phyloP scores from a whole-genome alignment of 2,888 invertebrate genomes.

The Eumerus sabulonum region DNA sequence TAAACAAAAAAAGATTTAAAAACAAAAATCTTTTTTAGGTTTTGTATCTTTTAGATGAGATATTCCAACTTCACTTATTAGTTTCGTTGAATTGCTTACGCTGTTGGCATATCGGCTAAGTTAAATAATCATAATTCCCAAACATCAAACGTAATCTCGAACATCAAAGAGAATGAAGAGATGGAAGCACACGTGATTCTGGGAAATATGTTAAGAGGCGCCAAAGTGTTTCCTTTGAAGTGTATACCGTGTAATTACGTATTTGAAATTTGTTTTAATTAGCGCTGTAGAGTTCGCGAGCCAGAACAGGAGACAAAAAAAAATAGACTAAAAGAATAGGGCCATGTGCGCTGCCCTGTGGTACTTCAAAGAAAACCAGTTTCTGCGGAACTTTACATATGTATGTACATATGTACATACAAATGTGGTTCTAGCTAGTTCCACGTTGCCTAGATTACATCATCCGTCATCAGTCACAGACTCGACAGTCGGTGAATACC shows the following conservation, averaged over 20 bases:
- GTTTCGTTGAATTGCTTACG: constrained; percentile 25
- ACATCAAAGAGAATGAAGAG: constrained; percentile 10
- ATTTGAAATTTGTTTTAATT: constrained; percentile 2
- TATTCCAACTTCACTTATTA: constrained; percentile 39
- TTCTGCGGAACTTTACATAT: too few relatives aligned
- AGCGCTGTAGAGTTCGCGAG: not conserved
- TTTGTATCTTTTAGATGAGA: constrained; percentile 6
- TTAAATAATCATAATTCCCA: constrained; percentile 19
- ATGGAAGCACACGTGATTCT: constrained; percentile 14
- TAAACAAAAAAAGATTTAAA: constrained; percentile 46
- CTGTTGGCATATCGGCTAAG: constrained; percentile 11
- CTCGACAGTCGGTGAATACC: constrained; percentile 38
- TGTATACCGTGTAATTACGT: not conserved
- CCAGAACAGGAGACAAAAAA: too few relatives aligned
- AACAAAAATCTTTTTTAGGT: constrained; percentile 24
- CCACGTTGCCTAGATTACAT: constrained; percentile 34
- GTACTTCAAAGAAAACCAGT: not conserved
- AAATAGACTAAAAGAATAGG: not conserved
- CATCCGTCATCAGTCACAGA: constrained; percentile 1
- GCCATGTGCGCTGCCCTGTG: not conserved
- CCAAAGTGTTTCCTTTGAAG: constrained; percentile 19
- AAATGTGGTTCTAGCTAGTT: not conserved
- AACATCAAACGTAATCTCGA: constrained; percentile 13
- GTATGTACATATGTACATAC: too few relatives aligned
- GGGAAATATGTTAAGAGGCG: constrained; percentile 3